Conservation (phyloP, 2,797 vertebrate genomes). For the Cryptoblepharus egeriae region DNA sequence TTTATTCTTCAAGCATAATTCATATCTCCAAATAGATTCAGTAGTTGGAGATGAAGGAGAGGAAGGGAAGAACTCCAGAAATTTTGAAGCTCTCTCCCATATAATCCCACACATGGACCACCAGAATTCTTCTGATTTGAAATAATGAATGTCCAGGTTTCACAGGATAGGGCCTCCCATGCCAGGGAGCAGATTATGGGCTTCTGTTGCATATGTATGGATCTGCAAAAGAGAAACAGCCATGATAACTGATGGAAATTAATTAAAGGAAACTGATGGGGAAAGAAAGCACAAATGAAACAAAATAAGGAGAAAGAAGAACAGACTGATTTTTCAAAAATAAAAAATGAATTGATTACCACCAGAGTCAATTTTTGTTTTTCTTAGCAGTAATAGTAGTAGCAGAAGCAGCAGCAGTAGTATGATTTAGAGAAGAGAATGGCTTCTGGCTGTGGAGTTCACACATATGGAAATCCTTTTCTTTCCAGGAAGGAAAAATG, state of each 20-base stretch:
- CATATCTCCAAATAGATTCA: neutral
- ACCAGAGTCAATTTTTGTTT: slow-evolving; percentile 22
- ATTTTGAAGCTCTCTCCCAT: neutral
- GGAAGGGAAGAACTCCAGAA: neutral
- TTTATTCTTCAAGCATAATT: neutral
- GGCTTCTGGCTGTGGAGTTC: slow-evolving; percentile 42
- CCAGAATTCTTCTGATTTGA: neutral
- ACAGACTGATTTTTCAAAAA: neutral
- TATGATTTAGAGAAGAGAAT: slow-evolving; percentile 60
- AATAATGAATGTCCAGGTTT: neutral
- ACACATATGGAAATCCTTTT: slow-evolving; percentile 60
- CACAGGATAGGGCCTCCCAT: neutral
- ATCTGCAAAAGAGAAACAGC: neutral
- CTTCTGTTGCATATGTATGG: neutral
- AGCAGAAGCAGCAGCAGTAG: slow-evolving; percentile 33
- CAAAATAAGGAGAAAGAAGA: neutral
- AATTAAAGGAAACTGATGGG: neutral
- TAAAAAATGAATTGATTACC: slow-evolving; percentile 6
- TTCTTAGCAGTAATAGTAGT: too few relatives aligned
- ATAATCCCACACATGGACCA: neutral
- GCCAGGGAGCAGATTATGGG: neutral
- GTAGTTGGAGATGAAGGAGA: neutral
- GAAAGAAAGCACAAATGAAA: neutral
- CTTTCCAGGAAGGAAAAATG: slow-evolving; percentile 57
- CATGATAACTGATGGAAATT: neutral